Evolutionary conservation across 2,113 vertebrate species (phyloP).

Genomic region (Daboia siamensis): DNA sequence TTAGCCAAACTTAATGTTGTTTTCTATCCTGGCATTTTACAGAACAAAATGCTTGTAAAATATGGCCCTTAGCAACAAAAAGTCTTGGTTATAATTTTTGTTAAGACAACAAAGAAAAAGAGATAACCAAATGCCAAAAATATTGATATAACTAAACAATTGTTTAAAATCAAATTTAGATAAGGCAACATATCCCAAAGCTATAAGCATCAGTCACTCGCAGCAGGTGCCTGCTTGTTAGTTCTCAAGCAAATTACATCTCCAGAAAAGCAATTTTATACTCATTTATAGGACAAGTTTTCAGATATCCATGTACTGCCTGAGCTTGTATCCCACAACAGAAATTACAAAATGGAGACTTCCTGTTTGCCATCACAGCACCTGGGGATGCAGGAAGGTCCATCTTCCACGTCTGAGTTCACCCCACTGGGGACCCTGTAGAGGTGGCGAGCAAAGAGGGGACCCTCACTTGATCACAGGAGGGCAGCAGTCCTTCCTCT

Average conservation of each 20-base stretch:
- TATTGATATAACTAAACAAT: background rate
- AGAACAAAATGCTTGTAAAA: background rate
- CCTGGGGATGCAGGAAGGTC: no score
- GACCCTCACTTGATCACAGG: no score
- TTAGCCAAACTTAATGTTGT: background rate
- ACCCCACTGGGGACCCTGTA: no score
- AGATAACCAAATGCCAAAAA: background rate
- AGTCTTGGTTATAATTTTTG: background rate
- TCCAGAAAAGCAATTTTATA: background rate
- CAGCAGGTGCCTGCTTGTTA: constrained; percentile 1
- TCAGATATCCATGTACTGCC: background rate
- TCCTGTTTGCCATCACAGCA: no score
- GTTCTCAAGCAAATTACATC: background rate
- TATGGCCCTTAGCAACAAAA: background rate
- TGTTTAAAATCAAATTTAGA: background rate
- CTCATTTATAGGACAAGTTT: background rate
- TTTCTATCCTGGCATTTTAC: background rate
- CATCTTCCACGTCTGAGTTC: no score
- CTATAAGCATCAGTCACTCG: background rate
- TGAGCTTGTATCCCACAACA: background rate
- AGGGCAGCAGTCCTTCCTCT: no score
- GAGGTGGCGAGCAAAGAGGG: no score
- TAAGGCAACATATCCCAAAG: background rate
- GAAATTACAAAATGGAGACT: background rate
- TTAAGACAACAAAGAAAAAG: background rate